Evolutionary conservation across 2,113 vertebrate species (phyloP).

Genomic region (Nycticorax nycticorax): DNA sequence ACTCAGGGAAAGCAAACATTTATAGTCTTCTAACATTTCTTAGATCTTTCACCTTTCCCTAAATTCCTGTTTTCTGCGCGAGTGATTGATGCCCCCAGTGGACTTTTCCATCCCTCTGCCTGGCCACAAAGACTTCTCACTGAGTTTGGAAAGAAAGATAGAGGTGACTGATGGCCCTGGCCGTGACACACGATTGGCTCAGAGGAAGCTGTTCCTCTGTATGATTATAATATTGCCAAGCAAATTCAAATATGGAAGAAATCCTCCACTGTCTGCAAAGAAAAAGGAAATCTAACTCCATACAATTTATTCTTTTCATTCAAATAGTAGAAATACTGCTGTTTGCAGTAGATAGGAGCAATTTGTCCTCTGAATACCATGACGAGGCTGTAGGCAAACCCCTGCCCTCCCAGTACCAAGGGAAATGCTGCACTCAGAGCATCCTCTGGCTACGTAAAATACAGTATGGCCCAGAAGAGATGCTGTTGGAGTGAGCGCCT

Average conservation of each 20-base stretch:
- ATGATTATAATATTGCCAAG: neutral
- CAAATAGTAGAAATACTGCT: neutral
- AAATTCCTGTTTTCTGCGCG: neutral
- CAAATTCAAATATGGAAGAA: neutral
- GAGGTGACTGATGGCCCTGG: neutral
- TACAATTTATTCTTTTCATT: neutral
- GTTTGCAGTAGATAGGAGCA: neutral
- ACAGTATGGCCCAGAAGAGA: neutral
- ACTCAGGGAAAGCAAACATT: neutral
- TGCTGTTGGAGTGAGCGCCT: neutral
- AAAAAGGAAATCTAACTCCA: neutral
- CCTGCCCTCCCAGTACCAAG: neutral
- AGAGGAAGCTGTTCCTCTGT: neutral
- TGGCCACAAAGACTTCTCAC: neutral
- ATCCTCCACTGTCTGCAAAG: neutral
- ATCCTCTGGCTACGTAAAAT: neutral
- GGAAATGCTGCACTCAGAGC: neutral
- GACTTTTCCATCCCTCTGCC: neutral
- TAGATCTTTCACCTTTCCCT: neutral
- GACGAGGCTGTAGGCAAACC: neutral
- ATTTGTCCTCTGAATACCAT: neutral
- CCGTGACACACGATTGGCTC: neutral
- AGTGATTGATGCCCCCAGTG: neutral
- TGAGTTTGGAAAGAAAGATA: neutral
- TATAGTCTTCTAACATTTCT: neutral